Evolutionary conservation across 2,888 invertebrate genomes (phyloP), one percentile per base, ranked within the genome.

Genomic region (Caenorhabditis angaria): DNA sequence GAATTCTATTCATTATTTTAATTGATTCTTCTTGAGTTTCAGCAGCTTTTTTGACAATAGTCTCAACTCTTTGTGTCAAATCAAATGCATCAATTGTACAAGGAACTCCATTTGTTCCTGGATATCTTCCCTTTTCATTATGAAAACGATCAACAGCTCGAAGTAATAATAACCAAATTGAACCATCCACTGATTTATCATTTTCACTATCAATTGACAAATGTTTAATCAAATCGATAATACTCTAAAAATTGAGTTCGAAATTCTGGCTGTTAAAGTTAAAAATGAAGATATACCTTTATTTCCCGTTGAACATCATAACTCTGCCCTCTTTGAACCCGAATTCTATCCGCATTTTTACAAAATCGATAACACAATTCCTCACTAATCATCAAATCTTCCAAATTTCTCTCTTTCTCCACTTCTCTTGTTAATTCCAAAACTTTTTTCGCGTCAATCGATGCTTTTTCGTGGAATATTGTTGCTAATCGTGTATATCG

Each of bases 81-180:
- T 82, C 83, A 32, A 54, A 27, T 28, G 80, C 56, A 56, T 85
- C 85, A 32, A 80, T 77, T 12, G 61, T 56, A 12, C 69, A 70
- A 1, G 84, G 83, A 29, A 86, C 80, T 12, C 84, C 84, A 58
- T 83, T 82, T n/a, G 84, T 83, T 14, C 85, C 85, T 14, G 86
- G 85, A 61, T 60, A 76, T 60, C 79, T 64, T 25, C 94, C 93
- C 88, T 93, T 94, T 87, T 95, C 94, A 2, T 92, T 91, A 70
- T 92, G 91, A 88, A 97, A 99, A 78, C 93, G 92, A 87, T 96
- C 95, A 25, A 93, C 92, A n/a, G 95, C 95, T 83, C 96, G 90
- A 35, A 97, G 89, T 75, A 96, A 91, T 12, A 96, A 92, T 88
- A 97, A 95, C 94, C 65, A 95, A 77, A 25, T 65, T 24, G 74